phyloP scores from a whole-genome alignment of 92 coral and sea anemone genomes.

The Pocillopora grandis region DNA sequence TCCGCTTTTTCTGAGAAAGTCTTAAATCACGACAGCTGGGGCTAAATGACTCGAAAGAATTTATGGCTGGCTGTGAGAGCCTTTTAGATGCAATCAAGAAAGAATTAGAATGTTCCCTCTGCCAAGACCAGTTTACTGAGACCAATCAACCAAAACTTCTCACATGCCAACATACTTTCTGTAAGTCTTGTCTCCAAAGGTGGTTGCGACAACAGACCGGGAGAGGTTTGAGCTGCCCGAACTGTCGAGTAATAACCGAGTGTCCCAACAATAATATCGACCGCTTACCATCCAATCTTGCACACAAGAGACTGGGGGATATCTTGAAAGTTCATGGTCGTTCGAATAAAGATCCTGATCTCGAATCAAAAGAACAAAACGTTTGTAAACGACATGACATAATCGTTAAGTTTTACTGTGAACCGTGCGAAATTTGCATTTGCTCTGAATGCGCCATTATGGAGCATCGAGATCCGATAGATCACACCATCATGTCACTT shows the following conservation, averaged over 20 bases:
- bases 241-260: not conserved
- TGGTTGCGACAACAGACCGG: not conserved
- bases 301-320: slow-evolving; percentile 10
- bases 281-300: slow-evolving; percentile 20
- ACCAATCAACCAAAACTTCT: slow-evolving; percentile 1
- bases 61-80: not conserved
- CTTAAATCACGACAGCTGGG: too few relatives aligned
- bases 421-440: too few relatives aligned
- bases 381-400: too few relatives aligned
- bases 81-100: not conserved
- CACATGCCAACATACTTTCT: slow-evolving; percentile 13
- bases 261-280: slow-evolving; percentile 7
- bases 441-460: too few relatives aligned
- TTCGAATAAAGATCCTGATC: not conserved
- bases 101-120: not conserved
- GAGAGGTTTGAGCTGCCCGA: not conserved
- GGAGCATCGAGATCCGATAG: too few relatives aligned
- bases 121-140: slow-evolving; percentile 8
- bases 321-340: slow-evolving; percentile 7
- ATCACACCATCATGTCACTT: too few relatives aligned
- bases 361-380: not conserved
- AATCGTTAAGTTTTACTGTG: too few relatives aligned
- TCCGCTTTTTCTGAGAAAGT: too few relatives aligned
- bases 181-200: not conserved
- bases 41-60: too few relatives aligned